Conservation (phyloP, 2,888 invertebrate species). For the Drosophila austrosaltans region DNA sequence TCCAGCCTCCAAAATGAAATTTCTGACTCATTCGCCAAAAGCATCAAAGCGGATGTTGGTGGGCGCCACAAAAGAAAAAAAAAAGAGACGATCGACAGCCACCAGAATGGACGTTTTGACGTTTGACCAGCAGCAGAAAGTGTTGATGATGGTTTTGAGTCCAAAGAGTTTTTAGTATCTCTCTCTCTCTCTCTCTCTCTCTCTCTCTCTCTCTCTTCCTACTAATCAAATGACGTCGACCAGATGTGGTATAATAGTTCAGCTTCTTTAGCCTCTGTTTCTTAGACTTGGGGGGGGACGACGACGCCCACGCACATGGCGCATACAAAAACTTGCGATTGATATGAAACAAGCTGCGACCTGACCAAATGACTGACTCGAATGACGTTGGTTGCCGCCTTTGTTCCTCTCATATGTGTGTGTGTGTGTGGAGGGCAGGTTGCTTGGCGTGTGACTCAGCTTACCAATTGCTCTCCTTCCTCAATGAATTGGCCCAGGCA, state of each 20-base stretch:
- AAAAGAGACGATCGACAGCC: conserved; percentile 43
- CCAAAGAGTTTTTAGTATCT: conserved; percentile 16
- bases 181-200: background rate
- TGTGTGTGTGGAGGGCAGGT: conserved; percentile 5
- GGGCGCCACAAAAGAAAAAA: conserved; percentile 56
- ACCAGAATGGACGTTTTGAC: conserved; percentile 40
- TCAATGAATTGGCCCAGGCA: conserved; percentile 12
- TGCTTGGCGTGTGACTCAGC: conserved; percentile 56
- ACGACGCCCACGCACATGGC: conserved; percentile 29
- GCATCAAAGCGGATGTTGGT: conserved; percentile 60
- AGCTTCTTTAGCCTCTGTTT: conserved; percentile 36
- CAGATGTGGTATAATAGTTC: conserved; percentile 47
- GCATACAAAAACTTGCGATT: conserved; percentile 48
- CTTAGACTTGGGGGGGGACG: conserved; percentile 27
- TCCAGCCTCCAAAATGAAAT: conserved; percentile 36
- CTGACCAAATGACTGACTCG: conserved; percentile 41
- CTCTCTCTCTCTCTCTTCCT: background rate
- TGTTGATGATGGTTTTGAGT: conserved; percentile 37
- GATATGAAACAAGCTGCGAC: conserved; percentile 60
- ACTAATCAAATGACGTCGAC: conserved; percentile 10
- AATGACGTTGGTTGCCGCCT: conserved; percentile 30
- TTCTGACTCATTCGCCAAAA: conserved; percentile 53
- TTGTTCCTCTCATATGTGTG: background rate
- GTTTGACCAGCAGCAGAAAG: conserved; percentile 52
- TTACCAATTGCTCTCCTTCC: conserved; percentile 24